Base-by-base conservation (phyloP, 2,113 vertebrate species). In the Thalassoma bifasciatum region DNA sequence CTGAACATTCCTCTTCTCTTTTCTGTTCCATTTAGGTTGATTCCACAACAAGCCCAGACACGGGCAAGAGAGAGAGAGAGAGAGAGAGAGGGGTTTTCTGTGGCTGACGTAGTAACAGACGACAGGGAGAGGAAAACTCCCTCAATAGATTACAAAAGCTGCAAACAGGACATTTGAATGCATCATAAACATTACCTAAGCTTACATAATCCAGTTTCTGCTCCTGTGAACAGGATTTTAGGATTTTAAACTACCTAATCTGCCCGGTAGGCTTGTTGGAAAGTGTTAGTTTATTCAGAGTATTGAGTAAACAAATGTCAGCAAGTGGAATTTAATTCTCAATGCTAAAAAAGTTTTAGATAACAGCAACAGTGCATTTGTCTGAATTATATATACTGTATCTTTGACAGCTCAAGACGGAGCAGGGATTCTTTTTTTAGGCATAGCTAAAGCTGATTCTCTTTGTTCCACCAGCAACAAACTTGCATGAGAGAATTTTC, bases 31-130 rank as follows among this genome's bases (percentile, higher is more conserved):
- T 85, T 87, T 78, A 86, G 71, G 77, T 74, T 53, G 69, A 73
- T 77, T 85, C 77, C 72, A 66, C 61, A 79, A 87, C 89, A 88
- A 73, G 90, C 75, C 83, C 53, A 8, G 84, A 30, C 90, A 77
- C 14, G 57, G 70, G 37, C 6, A 19, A 51, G 37, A 66, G 57
- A n/a, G n/a, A n/a, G n/a, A n/a, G n/a, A n/a, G n/a, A n/a, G n/a
- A n/a, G n/a, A n/a, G n/a, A n/a, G n/a, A 54, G 52, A 83, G 80
- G 81, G 46, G 61, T 79, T 89, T 88, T 83, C 76, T 71, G 52
- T 26, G 64, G 42, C 40, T 82, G 79, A 83, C 57, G 77, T 52
- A 68, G 66, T 24, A 57, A 51, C 54, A 23, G 56, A 74, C 59
- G 64, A 70, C 66, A 68, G 42, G 23, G 46, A 75, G 54, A 79